phyloP scores from a whole-genome alignment of 2,113 vertebrate species.

The Bubo scandiacus region DNA sequence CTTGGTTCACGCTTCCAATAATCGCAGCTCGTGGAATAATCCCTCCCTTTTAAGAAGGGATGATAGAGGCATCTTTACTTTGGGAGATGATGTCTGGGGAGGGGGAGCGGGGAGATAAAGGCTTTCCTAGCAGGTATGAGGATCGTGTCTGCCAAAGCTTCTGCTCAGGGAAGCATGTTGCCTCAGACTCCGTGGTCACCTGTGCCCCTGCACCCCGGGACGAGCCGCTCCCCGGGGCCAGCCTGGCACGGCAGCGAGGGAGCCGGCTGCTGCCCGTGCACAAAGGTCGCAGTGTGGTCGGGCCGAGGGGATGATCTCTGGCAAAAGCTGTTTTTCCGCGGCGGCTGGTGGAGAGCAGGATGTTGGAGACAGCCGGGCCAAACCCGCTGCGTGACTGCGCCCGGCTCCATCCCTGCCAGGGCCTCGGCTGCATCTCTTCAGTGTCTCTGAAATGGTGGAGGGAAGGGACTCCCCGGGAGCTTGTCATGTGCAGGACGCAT shows the following conservation, averaged over 20 bases:
- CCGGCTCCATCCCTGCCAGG: not conserved
- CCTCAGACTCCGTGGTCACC: not conserved
- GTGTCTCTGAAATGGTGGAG: not conserved
- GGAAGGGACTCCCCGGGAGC: not conserved
- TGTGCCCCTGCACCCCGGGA: not conserved
- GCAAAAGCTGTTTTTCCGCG: not conserved
- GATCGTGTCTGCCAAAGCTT: not conserved
- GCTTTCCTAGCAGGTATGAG: not conserved
- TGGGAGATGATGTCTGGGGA: not conserved
- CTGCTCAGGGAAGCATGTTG: accelerated
- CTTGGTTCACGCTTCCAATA: accelerated
- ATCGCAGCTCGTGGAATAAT: not conserved
- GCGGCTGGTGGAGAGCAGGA: not conserved
- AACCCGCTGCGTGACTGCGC: accelerated
- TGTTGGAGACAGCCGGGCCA: not conserved
- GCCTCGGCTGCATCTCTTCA: not conserved
- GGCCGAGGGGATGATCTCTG: not conserved
- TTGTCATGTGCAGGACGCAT: not conserved
- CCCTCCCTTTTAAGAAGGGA: not conserved
- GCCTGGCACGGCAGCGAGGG: not conserved
- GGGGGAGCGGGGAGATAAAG: not conserved
- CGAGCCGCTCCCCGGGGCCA: not conserved
- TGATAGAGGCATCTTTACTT: not conserved
- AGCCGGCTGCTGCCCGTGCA: not conserved
- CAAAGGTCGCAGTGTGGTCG: conserved; percentile 2